Percentiles rank a stretch among this genome's conserved stretches.
phyloP scores from a whole-genome alignment of 2,888 invertebrate genomes.

The Caenorhabditis sp. region DNA sequence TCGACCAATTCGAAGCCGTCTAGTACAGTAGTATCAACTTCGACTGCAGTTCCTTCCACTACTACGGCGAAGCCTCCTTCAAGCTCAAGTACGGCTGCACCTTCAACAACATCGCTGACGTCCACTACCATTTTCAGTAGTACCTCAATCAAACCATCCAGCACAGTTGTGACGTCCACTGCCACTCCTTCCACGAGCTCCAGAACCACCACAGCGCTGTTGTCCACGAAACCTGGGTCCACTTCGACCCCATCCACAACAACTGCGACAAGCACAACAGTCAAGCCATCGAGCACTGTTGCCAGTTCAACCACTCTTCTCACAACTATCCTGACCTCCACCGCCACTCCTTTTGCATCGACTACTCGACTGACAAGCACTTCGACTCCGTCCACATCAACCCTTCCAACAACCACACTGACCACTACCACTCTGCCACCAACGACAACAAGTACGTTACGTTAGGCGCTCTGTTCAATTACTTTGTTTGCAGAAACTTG shows the following conservation, averaged over 20 bases:
- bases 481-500: conserved; percentile 13
- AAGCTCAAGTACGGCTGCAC: too few relatives aligned
- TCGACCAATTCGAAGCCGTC: conserved; percentile 4
- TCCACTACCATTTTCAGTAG: too few relatives aligned
- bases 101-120: too few relatives aligned
- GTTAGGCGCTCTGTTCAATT: neutral
- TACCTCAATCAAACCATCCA: neutral
- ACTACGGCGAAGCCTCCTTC: too few relatives aligned
- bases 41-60: neutral
- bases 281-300: neutral
- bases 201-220: neutral
- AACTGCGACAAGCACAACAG: neutral
- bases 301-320: neutral
- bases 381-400: neutral
- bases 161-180: neutral
- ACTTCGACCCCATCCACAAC: neutral
- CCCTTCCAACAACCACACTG: neutral
- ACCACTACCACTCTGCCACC: neutral
- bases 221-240: too few relatives aligned
- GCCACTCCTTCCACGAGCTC: neutral
- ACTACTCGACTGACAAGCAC: neutral
- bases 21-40: neutral
- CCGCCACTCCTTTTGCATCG: neutral
- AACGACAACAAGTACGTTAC: conserved; percentile 1
- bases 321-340: neutral